Conservation (phyloP, 2,113 vertebrate genomes). For the Notarius quadriscutis region DNA sequence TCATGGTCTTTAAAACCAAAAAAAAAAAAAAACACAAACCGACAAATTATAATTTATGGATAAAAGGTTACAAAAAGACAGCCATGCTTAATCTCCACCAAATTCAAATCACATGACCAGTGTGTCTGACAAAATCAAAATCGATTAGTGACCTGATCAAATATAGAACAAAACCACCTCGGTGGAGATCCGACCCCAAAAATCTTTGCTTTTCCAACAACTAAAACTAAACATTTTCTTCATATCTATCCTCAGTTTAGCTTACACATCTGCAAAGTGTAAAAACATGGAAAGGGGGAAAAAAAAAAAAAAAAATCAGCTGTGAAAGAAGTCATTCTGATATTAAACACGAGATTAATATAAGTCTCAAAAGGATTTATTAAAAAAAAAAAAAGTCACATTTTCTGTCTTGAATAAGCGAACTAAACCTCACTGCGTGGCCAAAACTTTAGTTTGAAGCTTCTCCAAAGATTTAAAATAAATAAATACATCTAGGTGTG, state of each 20-base stretch:
- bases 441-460: slow-evolving; percentile 48
- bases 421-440: background rate
- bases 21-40: background rate
- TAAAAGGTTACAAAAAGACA: slow-evolving; percentile 25
- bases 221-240: background rate
- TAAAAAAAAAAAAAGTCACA: slow-evolving; percentile 15
- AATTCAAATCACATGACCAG: background rate
- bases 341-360: slow-evolving; percentile 3
- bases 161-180: background rate
- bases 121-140: slow-evolving; percentile 15
- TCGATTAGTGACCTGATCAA: background rate
- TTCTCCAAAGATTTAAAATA: slow-evolving; percentile 58
- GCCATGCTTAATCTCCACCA: background rate
- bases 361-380: background rate
- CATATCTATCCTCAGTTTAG: slow-evolving; percentile 8
- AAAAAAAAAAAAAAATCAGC: background rate
- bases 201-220: background rate
- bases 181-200: background rate
- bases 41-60: slow-evolving; percentile 23
- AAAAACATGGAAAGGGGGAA: background rate
- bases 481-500: slow-evolving; percentile 69
- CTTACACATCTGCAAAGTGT: background rate
- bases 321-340: background rate
- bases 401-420: slow-evolving; percentile 15
- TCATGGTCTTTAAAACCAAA: slow-evolving; percentile 11